Percentiles rank a stretch among this genome's conserved stretches.
Evolutionary conservation across 2,797 vertebrate genomes (phyloP).

Genomic region (Lagocephalus sceleratus): DNA sequence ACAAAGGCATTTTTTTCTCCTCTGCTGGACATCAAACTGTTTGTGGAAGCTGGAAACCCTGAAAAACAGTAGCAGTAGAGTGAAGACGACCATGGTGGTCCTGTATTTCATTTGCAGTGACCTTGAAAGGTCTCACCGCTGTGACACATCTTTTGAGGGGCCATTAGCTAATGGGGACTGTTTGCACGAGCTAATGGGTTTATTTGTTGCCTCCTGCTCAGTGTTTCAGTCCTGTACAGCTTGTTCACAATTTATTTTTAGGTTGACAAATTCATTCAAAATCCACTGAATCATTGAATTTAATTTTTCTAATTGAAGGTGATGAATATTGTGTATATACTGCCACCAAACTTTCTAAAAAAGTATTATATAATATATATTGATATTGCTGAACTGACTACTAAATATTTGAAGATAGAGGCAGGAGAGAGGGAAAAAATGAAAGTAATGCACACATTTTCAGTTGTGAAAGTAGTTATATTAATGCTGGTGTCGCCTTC

Average conservation of each 20-base stretch:
- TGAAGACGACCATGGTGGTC: background rate
- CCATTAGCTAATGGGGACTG: constrained; percentile 2
- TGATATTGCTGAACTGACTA: no score
- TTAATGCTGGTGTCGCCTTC: constrained; percentile 18
- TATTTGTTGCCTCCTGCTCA: background rate
- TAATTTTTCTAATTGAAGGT: no score
- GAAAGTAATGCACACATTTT: no score
- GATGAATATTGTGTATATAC: background rate
- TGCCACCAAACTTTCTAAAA: background rate
- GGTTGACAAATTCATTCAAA: background rate
- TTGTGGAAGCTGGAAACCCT: constrained; percentile 15
- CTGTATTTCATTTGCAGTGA: background rate
- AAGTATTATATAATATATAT: no score
- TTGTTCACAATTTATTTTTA: background rate
- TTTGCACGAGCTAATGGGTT: background rate
- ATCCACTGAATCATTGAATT: no score
- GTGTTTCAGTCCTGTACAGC: background rate
- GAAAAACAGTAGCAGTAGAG: background rate
- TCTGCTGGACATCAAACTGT: constrained; percentile 3
- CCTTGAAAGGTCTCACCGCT: background rate
- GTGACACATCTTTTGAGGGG: background rate
- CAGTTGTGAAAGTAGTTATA: constrained; percentile 1
- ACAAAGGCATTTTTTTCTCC: constrained; percentile 28
- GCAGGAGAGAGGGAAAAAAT: no score
- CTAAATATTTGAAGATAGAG: no score